Evolutionary conservation across 2,888 invertebrate genomes (phyloP), one percentile per base, ranked within the genome.

Genomic region (Diloba caeruleocephala): DNA sequence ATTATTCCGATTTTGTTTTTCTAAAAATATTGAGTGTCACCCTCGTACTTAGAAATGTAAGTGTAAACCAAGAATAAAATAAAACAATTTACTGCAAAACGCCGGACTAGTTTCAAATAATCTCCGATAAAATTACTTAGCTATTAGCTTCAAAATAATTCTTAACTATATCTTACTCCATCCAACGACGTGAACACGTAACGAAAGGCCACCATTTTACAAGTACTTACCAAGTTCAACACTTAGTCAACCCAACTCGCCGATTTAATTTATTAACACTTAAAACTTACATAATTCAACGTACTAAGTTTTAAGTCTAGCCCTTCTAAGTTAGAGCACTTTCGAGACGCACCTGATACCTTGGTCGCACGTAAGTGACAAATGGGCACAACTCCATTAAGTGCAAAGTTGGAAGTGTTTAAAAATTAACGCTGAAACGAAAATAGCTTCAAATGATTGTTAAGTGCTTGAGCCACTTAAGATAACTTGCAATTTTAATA

Each of bases 181-280:
- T 5, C 15, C 9, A 23, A 61, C 13, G 3, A 41, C 28, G 12
- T 15, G 28, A 37, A 46, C 32, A 60, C 42, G 26, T 45, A 31
- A 48, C 17, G 14, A 44, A 52, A 41, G 26, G 14, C 41, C 9
- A 29, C 42, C 34, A 42, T 58, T 61, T 62, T 59, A 66, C 45
- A 59, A 62, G 45, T 52, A 43, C 60, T 62, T 46, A 66, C 38
- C 3, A 45, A 61, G 52, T 62, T 52, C 41, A 42, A 45, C 59
- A 65, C 65, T 61, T 39, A 66, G 45, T 59, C 45, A 51, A 52
- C 42, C 44, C 39, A 12, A 39, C 33, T 48, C 31, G 44, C 44
- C 52, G 58, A 53, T 62, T 63, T 64, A 68, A 68, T 73, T 73
- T 66, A 75, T 60, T 61, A 64, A 42, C 57, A 65, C 68, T 65